Percentiles rank a stretch among this genome's conserved stretches.
phyloP scores from a whole-genome alignment of 2,888 invertebrate genomes.

The Chromoteleia sp. region DNA sequence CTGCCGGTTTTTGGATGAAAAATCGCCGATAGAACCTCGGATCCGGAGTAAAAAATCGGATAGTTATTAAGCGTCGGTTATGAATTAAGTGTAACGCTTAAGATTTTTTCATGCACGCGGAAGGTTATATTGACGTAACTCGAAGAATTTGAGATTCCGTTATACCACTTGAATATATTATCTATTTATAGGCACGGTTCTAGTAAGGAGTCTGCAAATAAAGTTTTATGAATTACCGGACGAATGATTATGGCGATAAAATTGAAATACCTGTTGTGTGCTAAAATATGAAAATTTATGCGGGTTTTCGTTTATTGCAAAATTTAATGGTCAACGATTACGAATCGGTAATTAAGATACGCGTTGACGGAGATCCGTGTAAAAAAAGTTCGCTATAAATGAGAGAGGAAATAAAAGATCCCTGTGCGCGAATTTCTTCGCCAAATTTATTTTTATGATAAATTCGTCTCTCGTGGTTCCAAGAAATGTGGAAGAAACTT shows the following conservation, averaged over 20 bases:
- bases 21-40: background rate
- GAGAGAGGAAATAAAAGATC: background rate
- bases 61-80: background rate
- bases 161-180: conserved; percentile 67
- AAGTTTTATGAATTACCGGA: conserved; percentile 60
- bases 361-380: background rate
- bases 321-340: conserved; percentile 33
- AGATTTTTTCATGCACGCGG: conserved; percentile 22
- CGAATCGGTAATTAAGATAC: conserved; percentile 22
- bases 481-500: conserved; percentile 4
- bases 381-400: background rate
- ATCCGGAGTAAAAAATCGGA: background rate
- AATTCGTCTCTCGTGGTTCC: background rate
- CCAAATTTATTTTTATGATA: background rate
- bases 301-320: conserved; percentile 40
- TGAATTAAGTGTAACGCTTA: conserved; percentile 9
- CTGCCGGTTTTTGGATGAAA: background rate
- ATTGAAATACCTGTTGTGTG: conserved; percentile 44
- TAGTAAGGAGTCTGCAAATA: conserved; percentile 57
- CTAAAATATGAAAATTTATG: conserved; percentile 35
- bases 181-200: conserved; percentile 63
- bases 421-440: background rate
- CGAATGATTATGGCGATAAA: conserved; percentile 47
- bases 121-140: conserved; percentile 48
- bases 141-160: conserved; percentile 62